phyloP scores from a whole-genome alignment of 2,113 vertebrate species.

The Gymnobelideus leadbeateri region DNA sequence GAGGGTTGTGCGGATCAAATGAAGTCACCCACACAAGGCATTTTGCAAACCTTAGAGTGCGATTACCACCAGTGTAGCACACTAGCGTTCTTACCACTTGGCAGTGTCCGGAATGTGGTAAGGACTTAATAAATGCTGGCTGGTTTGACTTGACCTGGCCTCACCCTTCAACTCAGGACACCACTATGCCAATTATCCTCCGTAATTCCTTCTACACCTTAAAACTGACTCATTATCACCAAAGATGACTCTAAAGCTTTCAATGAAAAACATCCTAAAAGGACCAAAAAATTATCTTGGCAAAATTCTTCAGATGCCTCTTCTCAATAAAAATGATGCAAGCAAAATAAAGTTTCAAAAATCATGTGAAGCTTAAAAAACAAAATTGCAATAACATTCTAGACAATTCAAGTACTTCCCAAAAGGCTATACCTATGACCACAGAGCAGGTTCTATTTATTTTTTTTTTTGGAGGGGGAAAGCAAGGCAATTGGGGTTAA shows the following conservation, averaged over 20 bases:
- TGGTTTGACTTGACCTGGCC: not conserved
- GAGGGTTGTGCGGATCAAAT: not conserved
- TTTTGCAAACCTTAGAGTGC: not conserved
- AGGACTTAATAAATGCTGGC: too few relatives aligned
- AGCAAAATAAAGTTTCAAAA: not conserved
- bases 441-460: not conserved
- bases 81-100: not conserved
- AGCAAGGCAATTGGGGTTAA: too few relatives aligned
- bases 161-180: not conserved
- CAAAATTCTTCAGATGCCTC: not conserved
- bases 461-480: too few relatives aligned
- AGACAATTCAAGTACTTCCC: not conserved
- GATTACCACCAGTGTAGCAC: not conserved
- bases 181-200: not conserved
- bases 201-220: not conserved
- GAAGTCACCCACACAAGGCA: not conserved
- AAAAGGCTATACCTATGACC: not conserved
- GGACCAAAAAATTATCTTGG: slow-evolving; percentile 1
- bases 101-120: not conserved
- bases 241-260: not conserved
- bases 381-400: not conserved
- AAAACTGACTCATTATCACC: not conserved
- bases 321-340: slow-evolving; percentile 18
- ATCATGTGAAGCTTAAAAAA: not conserved
- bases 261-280: slow-evolving; percentile 19